These are phyloP conservation scores for Mesembrinibis cayennensis DNA, from an alignment of 2,113 vertebrate species.

Conservation along the genomic window DNA sequence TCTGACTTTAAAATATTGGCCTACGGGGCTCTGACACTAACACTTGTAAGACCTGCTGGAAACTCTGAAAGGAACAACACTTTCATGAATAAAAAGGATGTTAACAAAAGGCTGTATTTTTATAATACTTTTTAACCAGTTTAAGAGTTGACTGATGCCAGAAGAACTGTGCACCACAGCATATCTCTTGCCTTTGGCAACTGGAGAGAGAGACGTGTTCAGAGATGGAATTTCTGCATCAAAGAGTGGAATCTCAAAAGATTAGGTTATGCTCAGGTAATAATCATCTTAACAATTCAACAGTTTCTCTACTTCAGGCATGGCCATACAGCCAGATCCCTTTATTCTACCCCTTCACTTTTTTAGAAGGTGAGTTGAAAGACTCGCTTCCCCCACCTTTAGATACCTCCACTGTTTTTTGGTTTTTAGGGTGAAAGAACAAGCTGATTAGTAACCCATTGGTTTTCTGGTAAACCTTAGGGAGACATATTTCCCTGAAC, in stretches of 20 bases:
- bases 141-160: neutral
- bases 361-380: neutral
- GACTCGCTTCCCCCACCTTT: neutral
- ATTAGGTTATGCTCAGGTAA: neutral
- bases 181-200: neutral
- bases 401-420: neutral
- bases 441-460: neutral
- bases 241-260: neutral
- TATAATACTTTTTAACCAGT: neutral
- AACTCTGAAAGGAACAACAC: neutral
- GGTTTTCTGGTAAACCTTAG: neutral
- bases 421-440: neutral
- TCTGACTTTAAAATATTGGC: neutral
- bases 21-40: fast-evolving
- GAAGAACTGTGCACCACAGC: neutral
- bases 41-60: neutral
- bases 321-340: neutral
- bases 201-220: neutral
- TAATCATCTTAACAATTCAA: neutral
- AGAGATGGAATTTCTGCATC: neutral
- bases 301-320: neutral
- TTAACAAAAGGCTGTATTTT: neutral
- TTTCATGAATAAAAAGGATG: neutral
- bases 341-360: neutral
- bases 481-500: neutral